phyloP scores from a whole-genome alignment of 2,797 vertebrate genomes.

The Gouania willdenowi region DNA sequence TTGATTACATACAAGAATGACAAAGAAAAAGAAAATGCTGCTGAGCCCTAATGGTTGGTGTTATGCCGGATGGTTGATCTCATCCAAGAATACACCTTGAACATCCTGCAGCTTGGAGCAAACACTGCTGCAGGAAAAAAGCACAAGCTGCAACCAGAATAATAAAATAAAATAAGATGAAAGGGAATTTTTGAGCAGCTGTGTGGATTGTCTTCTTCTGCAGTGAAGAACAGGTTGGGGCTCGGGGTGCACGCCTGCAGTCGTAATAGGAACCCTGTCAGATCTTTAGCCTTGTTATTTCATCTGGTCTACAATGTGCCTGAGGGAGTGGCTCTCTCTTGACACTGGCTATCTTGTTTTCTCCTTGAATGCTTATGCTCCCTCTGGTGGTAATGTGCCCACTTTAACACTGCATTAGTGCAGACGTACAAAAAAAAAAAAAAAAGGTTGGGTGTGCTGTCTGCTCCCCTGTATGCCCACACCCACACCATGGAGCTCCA shows the following conservation, averaged over 20 bases:
- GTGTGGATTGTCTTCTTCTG: slow-evolving; percentile 58
- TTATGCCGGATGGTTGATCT: slow-evolving; percentile 12
- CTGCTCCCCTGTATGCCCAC: slow-evolving; percentile 62
- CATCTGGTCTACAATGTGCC: slow-evolving; percentile 67
- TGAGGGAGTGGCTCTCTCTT: slow-evolving; percentile 71
- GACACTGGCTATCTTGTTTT: slow-evolving; percentile 76
- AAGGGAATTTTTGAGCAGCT: slow-evolving; percentile 65
- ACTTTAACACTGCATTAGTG: slow-evolving; percentile 77
- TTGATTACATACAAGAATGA: no score
- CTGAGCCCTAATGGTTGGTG: slow-evolving; percentile 20
- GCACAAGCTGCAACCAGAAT: slow-evolving; percentile 51
- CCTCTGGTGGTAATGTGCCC: slow-evolving; percentile 83
- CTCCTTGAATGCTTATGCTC: slow-evolving; percentile 81
- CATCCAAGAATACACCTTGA: slow-evolving; percentile 49
- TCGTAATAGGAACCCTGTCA: slow-evolving; percentile 68
- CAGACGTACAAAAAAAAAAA: slow-evolving; percentile 57
- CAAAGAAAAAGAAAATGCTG: slow-evolving; percentile 27
- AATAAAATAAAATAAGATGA: slow-evolving; percentile 40
- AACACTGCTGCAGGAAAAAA: slow-evolving; percentile 41
- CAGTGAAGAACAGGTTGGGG: slow-evolving; percentile 22
- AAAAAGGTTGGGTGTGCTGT: slow-evolving; percentile 54
- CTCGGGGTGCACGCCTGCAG: slow-evolving; percentile 60
- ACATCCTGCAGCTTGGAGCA: slow-evolving; percentile 47
- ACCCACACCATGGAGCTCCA: slow-evolving; percentile 42
- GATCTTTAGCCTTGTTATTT: slow-evolving; percentile 74